Percentiles rank a stretch among this genome's conserved stretches.
Conservation (phyloP, 2,888 invertebrate genomes). For the Hydraecia micacea region DNA sequence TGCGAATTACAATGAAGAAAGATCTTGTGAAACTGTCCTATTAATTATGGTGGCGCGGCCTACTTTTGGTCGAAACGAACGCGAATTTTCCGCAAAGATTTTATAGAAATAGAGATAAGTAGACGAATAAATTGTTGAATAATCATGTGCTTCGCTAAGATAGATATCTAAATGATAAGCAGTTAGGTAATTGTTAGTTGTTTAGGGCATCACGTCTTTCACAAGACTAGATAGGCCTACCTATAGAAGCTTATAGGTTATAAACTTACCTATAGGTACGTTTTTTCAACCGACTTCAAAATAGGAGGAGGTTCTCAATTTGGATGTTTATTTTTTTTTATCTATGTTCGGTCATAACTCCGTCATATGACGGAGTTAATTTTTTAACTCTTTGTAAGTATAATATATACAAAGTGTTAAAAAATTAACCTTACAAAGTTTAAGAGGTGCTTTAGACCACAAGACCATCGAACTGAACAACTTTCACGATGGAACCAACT, state of each 20-base stretch:
- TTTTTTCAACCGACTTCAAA: too few relatives aligned
- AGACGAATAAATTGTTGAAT: constrained; percentile 35
- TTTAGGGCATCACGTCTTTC: not conserved
- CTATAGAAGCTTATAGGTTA: not conserved
- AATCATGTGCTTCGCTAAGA: constrained; percentile 8
- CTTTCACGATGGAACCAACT: too few relatives aligned
- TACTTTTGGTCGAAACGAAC: constrained; percentile 61
- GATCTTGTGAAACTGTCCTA: constrained; percentile 66
- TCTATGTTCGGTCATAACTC: too few relatives aligned
- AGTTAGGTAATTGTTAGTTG: not conserved
- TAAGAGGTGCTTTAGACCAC: too few relatives aligned
- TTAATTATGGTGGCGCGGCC: constrained; percentile 66
- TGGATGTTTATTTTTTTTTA: too few relatives aligned
- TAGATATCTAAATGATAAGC: not conserved
- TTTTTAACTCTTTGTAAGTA: too few relatives aligned
- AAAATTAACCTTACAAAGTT: too few relatives aligned
- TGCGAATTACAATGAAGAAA: constrained; percentile 71
- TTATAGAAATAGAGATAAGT: constrained; percentile 12
- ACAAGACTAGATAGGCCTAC: not conserved
- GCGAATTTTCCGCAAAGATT: constrained; percentile 65
- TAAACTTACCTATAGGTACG: too few relatives aligned
- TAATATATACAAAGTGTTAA: too few relatives aligned
- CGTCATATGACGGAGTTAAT: too few relatives aligned
- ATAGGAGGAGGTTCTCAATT: too few relatives aligned
- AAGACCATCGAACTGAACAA: too few relatives aligned